phyloP scores from a whole-genome alignment of 2,113 vertebrate species.

The Odocoileus hemionus region DNA sequence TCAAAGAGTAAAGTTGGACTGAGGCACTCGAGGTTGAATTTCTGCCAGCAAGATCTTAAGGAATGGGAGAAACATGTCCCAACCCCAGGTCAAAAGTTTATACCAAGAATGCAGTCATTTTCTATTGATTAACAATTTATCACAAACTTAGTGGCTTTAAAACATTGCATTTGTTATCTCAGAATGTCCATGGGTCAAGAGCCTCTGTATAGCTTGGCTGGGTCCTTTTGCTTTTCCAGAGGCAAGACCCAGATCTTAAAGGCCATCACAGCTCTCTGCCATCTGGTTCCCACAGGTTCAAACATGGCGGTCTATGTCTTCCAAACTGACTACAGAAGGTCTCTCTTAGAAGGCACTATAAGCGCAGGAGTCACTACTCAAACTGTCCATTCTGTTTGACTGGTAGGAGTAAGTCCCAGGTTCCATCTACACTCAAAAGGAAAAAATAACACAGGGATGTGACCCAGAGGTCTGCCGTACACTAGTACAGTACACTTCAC shows the following conservation, averaged over 20 bases:
- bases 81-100: no score
- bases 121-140: not conserved
- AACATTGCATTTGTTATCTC: not conserved
- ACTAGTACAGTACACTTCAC: fast-evolving
- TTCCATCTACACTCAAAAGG: not conserved
- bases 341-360: not conserved
- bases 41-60: not conserved
- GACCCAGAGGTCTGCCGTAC: not conserved
- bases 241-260: not conserved
- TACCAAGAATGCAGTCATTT: not conserved
- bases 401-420: not conserved
- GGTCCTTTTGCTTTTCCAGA: not conserved
- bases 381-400: not conserved
- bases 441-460: not conserved
- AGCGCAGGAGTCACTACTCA: not conserved
- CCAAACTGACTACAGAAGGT: not conserved
- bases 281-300: not conserved
- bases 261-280: not conserved
- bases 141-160: not conserved
- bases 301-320: not conserved
- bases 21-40: not conserved
- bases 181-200: not conserved
- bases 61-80: not conserved
- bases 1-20: not conserved
- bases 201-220: not conserved